Conservation (phyloP, 2,797 vertebrate species). For the Sebastes cheni region DNA sequence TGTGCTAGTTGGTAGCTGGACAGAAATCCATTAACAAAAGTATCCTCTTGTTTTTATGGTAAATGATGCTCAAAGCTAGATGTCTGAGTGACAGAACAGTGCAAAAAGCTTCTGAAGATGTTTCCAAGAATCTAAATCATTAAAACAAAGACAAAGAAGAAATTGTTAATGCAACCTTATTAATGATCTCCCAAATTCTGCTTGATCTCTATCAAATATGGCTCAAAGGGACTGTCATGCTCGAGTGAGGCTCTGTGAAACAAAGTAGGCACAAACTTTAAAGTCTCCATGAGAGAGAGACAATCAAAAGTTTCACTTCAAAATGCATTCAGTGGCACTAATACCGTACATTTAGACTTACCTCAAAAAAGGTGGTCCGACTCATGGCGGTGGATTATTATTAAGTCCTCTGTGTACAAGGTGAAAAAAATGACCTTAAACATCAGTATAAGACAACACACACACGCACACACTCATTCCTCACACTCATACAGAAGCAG, state of each 20-base stretch:
- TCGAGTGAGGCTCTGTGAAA: slow-evolving; percentile 2
- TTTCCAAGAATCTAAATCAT: background rate
- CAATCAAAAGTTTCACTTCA: background rate
- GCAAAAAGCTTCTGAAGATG: background rate
- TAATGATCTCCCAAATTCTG: background rate
- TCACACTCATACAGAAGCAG: slow-evolving; percentile 33
- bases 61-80: background rate
- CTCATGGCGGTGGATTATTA: slow-evolving; percentile 62
- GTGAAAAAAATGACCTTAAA: slow-evolving; percentile 13
- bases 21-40: background rate
- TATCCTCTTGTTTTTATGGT: background rate
- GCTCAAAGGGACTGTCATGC: background rate
- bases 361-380: slow-evolving; percentile 80
- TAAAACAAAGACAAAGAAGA: background rate
- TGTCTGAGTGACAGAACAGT: background rate
- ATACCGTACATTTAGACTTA: slow-evolving; percentile 43
- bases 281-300: background rate
- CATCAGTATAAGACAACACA: slow-evolving; percentile 19
- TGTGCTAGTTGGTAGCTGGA: background rate
- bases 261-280: background rate
- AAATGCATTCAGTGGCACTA: background rate
- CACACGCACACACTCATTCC: slow-evolving; percentile 18
- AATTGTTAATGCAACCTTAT: background rate
- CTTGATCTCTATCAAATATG: background rate
- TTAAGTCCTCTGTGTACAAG: slow-evolving; percentile 26